Evolutionary conservation across 2,113 vertebrate species (phyloP).

Genomic region (Saccopteryx leptura): DNA sequence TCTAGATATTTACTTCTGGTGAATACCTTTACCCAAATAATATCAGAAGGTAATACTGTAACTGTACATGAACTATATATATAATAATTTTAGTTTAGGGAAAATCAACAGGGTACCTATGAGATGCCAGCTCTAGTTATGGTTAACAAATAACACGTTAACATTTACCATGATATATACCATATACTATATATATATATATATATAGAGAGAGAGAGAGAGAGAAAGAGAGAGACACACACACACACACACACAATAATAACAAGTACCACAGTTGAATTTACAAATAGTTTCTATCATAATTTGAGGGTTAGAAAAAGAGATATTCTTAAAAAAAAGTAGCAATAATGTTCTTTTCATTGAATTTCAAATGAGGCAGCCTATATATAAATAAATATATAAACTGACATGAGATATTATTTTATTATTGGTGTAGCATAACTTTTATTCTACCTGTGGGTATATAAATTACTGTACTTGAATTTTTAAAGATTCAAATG

Average conservation of each 20-base stretch:
- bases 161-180: too few relatives aligned
- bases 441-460: neutral
- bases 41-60: neutral
- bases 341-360: neutral
- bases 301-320: neutral
- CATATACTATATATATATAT: too few relatives aligned
- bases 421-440: neutral
- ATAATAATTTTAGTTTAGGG: neutral
- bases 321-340: neutral
- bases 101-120: neutral
- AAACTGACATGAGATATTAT: neutral
- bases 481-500: neutral
- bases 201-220: too few relatives aligned
- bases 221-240: too few relatives aligned
- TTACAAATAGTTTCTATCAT: neutral
- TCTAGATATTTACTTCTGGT: neutral
- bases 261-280: neutral
- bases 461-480: neutral
- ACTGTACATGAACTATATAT: neutral
- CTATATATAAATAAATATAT: constrained; percentile 14
- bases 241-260: neutral
- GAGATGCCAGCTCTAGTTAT: neutral
- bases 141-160: neutral
- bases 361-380: neutral
- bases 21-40: neutral